Percentiles rank a stretch among this genome's conserved stretches.
Conservation (phyloP, 30 jellyfish, hydroid and myxozoan species). For the Hydractinia echinata region DNA sequence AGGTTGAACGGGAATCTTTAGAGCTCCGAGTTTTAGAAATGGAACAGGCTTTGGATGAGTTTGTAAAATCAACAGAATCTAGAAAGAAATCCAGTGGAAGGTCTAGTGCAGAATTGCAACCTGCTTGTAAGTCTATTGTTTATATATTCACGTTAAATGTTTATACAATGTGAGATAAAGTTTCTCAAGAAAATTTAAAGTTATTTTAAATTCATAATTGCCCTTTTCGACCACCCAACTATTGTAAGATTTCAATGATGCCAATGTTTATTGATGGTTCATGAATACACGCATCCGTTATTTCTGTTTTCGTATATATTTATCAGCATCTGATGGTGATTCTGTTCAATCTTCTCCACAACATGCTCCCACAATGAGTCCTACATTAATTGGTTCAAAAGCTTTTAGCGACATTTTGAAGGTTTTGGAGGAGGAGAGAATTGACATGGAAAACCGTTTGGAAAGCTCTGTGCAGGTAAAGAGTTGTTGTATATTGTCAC, state of each 20-base stretch:
- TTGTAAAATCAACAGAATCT: slow-evolving; percentile 71
- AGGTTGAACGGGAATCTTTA: slow-evolving; percentile 6
- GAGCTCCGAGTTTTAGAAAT: slow-evolving; percentile 33
- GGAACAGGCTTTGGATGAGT: slow-evolving; percentile 75
- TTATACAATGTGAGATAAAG: too few relatives aligned
- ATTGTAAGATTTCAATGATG: too few relatives aligned
- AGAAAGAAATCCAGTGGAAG: slow-evolving; percentile 48
- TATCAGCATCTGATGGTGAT: background rate
- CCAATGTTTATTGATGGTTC: too few relatives aligned
- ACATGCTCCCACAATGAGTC: background rate
- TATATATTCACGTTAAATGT: too few relatives aligned
- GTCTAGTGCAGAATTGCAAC: background rate
- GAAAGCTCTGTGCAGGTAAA: background rate
- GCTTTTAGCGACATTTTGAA: background rate
- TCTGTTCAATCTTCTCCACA: slow-evolving; percentile 3
- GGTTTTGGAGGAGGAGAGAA: slow-evolving; percentile 14
- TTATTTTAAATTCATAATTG: too few relatives aligned
- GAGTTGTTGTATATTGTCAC: background rate
- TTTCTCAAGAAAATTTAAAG: too few relatives aligned
- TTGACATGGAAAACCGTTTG: background rate
- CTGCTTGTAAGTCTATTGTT: too few relatives aligned
- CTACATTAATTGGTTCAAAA: background rate
- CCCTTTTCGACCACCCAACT: too few relatives aligned
- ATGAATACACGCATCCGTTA: too few relatives aligned
- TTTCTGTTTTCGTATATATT: background rate